phyloP scores from a whole-genome alignment of 2,113 vertebrate genomes.

The Chaetorhynchus papuensis region DNA sequence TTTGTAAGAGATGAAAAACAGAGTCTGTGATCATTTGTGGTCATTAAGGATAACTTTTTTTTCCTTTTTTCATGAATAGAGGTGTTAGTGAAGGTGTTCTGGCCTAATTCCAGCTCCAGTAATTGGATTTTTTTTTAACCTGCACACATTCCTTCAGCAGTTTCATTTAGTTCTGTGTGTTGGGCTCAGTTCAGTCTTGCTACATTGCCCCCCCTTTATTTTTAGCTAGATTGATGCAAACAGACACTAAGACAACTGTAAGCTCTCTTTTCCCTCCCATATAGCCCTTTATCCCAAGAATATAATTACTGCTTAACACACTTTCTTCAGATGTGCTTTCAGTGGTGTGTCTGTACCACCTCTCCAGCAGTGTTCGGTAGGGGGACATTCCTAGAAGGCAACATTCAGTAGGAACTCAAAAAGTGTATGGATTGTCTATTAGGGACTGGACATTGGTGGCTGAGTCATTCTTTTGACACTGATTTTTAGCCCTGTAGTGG shows the following conservation, averaged over 20 bases:
- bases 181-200: neutral
- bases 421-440: neutral
- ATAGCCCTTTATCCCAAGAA: neutral
- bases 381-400: neutral
- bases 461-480: neutral
- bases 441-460: neutral
- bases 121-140: conserved; percentile 36
- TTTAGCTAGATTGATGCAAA: neutral
- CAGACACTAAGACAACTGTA: neutral
- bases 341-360: neutral
- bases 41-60: conserved; percentile 30
- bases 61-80: conserved; percentile 19
- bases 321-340: neutral
- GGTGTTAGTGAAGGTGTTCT: conserved; percentile 62
- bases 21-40: conserved; percentile 45
- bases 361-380: neutral
- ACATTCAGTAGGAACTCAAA: neutral
- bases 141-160: neutral
- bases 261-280: neutral
- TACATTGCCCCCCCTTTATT: neutral
- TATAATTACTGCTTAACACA: neutral
- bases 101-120: conserved; percentile 28
- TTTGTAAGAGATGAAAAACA: conserved; percentile 52
- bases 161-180: conserved; percentile 2
- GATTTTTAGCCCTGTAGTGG: neutral